A percentile compares a stretch with the other conserved stretches of the same genome.
These are phyloP conservation scores for Scytalopus superciliaris DNA, from an alignment of 2,113 vertebrate genomes.

Conservation along the genomic window DNA sequence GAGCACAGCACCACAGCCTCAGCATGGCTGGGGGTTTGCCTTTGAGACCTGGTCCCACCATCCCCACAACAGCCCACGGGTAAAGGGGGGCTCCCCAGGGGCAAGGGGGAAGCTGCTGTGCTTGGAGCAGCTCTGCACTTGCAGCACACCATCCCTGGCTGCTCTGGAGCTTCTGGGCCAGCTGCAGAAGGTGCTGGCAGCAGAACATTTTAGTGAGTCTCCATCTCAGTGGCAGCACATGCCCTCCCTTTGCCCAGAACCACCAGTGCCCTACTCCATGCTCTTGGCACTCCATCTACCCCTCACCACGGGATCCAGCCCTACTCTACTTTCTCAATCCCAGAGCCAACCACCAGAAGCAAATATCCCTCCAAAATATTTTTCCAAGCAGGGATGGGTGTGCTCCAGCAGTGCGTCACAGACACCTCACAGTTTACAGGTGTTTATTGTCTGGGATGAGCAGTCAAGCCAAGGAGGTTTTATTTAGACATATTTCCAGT, in stretches of 20 bases:
- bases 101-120: neutral
- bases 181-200: neutral
- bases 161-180: neutral
- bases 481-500: conserved; percentile 22
- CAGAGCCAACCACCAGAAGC: neutral
- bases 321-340: neutral
- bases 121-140: neutral
- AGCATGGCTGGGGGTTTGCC: neutral
- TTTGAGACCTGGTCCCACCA: neutral
- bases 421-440: neutral
- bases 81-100: no score
- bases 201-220: neutral
- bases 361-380: neutral
- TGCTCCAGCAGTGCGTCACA: accelerated
- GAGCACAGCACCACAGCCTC: neutral
- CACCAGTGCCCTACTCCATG: accelerated
- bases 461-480: neutral
- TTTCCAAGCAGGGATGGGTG: neutral
- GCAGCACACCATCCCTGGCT: neutral
- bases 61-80: neutral
- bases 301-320: neutral
- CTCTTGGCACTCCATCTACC: neutral
- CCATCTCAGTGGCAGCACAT: neutral
- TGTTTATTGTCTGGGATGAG: neutral
- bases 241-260: neutral